Conservation (phyloP, 1,140 invertebrate species). For the Lordiphosa clarofinis region DNA sequence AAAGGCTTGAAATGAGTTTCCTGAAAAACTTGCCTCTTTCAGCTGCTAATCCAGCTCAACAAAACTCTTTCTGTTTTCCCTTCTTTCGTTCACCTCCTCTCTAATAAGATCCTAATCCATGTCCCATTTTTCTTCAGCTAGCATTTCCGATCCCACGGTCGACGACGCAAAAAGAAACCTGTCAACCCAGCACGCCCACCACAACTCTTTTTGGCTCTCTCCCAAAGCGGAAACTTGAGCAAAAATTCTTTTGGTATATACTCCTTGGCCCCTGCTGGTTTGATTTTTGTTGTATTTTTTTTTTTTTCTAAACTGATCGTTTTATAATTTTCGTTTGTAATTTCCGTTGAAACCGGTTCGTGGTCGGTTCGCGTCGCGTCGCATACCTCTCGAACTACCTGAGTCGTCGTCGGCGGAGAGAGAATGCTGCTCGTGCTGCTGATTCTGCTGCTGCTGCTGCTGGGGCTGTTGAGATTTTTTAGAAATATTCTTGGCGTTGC, state of each 20-base stretch:
- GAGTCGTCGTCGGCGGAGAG: constrained; percentile 30
- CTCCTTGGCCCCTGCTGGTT: constrained; percentile 12
- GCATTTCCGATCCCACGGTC: constrained; percentile 70
- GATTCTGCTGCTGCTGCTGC: constrained; percentile 38
- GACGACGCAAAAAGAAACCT: constrained; percentile 3
- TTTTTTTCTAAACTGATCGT: constrained; percentile 76
- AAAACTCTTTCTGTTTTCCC: constrained; percentile 10
- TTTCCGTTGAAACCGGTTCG: constrained; percentile 79
- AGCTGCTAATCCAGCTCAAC: constrained; percentile 19
- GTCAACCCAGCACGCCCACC: constrained; percentile 6
- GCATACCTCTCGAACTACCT: constrained; percentile 73
- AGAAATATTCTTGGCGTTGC: constrained; percentile 63
- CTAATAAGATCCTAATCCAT: constrained; percentile 34
- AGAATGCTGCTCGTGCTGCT: constrained; percentile 13
- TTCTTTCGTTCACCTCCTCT: constrained; percentile 1
- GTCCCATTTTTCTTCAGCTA: constrained; percentile 7
- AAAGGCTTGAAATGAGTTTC: too few relatives aligned
- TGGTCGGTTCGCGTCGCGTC: constrained; percentile 40
- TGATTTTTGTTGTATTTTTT: constrained; percentile 11
- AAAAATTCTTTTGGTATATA: constrained; percentile 44
- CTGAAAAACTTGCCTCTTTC: constrained; percentile 3
- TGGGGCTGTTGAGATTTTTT: constrained; percentile 54
- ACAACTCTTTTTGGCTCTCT: constrained; percentile 3
- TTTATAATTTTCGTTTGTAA: constrained; percentile 79
- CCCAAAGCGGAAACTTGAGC: constrained; percentile 63